These are phyloP conservation scores for Hippocampus comes DNA, from an alignment of 2,113 vertebrate species.

Conservation along the genomic window DNA sequence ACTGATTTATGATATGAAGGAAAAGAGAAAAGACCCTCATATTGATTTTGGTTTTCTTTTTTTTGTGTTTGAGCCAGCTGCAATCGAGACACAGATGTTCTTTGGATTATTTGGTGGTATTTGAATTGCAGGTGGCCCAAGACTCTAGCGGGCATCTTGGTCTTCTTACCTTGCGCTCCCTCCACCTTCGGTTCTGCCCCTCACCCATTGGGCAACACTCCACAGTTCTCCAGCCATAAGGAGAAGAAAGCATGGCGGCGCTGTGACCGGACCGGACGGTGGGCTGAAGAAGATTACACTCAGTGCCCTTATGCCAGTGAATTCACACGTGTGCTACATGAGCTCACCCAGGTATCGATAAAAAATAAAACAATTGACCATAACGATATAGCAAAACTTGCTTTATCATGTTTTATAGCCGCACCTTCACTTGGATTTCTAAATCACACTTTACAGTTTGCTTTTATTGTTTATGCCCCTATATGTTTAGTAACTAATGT, in stretches of 20 bases:
- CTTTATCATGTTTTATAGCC: too few relatives aligned
- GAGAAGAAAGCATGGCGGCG: constrained; percentile 83
- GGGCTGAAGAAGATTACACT: constrained; percentile 85
- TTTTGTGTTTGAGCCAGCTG: neutral
- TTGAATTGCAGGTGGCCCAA: constrained; percentile 81
- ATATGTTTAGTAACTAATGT: too few relatives aligned
- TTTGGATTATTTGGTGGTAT: constrained; percentile 1
- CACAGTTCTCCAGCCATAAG: constrained; percentile 41
- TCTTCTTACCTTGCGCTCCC: constrained; percentile 77
- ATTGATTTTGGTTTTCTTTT: neutral
- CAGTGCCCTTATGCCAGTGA: constrained; percentile 83
- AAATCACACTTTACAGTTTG: too few relatives aligned
- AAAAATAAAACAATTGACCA: neutral
- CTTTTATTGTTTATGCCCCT: too few relatives aligned
- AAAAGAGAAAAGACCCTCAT: neutral
- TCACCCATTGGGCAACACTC: constrained; percentile 58
- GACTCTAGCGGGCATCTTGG: constrained; percentile 82
- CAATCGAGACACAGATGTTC: neutral
- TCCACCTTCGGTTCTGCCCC: constrained; percentile 69
- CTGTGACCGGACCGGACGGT: constrained; percentile 79
- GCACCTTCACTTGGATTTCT: neutral
- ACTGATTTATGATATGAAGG: too few relatives aligned
- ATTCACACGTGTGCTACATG: constrained; percentile 81
- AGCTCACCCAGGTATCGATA: constrained; percentile 80
- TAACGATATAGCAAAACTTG: neutral